A percentile compares a stretch with the other conserved stretches of the same genome.
phyloP scores from a whole-genome alignment of 2,888 invertebrate species.

The Perizoma flavofasciatum region DNA sequence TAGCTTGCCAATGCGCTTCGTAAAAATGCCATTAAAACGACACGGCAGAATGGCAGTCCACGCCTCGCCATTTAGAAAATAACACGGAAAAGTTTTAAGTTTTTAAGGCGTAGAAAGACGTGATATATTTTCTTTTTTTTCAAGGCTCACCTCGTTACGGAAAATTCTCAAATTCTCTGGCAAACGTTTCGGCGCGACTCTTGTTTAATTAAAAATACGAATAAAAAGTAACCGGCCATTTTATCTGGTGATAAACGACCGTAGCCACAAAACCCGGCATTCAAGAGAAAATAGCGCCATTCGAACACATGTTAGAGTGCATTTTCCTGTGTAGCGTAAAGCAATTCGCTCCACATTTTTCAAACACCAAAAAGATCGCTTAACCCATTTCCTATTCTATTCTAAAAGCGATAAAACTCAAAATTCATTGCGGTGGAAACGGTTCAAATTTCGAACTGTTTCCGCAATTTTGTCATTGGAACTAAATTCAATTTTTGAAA shows the following conservation, averaged over 20 bases:
- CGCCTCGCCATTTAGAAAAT: conserved; percentile 24
- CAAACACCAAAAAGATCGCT: conserved; percentile 58
- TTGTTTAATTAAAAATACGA: conserved; percentile 82
- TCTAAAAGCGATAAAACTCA: conserved; percentile 71
- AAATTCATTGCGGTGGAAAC: conserved; percentile 58
- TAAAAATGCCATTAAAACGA: conserved; percentile 8
- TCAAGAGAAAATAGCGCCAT: conserved; percentile 48
- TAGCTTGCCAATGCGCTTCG: neutral
- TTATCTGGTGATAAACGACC: conserved; percentile 78
- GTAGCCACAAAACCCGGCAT: conserved; percentile 42
- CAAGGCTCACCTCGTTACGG: conserved; percentile 58
- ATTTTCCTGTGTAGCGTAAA: conserved; percentile 36
- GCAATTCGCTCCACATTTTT: conserved; percentile 49
- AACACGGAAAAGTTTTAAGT: conserved; percentile 17
- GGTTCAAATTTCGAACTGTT: conserved; percentile 31
- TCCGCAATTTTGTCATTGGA: conserved; percentile 31
- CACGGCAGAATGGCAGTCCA: conserved; percentile 8
- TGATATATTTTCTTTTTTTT: conserved; percentile 35
- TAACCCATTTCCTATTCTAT: conserved; percentile 75
- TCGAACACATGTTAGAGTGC: conserved; percentile 30
- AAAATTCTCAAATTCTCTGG: conserved; percentile 66
- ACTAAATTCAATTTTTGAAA: conserved; percentile 26
- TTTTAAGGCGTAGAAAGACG: conserved; percentile 16
- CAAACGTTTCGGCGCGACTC: conserved; percentile 52
- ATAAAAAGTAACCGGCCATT: conserved; percentile 76